These are phyloP conservation scores for Sakesphorus luctuosus DNA, from an alignment of 2,113 vertebrate species.

Conservation along the genomic window DNA sequence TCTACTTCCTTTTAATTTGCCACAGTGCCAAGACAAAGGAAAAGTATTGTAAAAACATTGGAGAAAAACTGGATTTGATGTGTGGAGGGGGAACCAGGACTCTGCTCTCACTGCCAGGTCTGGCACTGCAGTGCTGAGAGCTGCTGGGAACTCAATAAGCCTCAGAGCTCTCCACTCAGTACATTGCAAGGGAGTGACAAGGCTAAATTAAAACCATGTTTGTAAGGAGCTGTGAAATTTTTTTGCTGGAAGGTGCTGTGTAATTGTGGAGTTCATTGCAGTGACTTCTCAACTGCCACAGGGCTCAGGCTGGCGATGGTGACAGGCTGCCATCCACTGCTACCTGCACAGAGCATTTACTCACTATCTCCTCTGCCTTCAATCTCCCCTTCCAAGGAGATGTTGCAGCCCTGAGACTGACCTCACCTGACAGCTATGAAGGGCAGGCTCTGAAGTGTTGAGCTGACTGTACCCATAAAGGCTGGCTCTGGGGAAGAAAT, in stretches of 20 bases:
- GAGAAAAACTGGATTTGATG: neutral
- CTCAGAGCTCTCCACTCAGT: neutral
- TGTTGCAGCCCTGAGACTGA: neutral
- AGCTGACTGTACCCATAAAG: neutral
- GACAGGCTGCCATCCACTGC: neutral
- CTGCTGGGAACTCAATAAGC: neutral
- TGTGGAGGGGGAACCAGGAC: neutral
- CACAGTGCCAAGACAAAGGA: neutral
- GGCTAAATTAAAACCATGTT: constrained; percentile 26
- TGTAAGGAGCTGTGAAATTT: neutral
- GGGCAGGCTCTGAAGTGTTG: neutral
- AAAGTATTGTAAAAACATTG: neutral
- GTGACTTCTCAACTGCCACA: neutral
- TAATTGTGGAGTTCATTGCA: neutral
- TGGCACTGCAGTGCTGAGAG: neutral
- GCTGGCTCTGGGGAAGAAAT: neutral
- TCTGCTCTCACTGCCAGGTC: neutral
- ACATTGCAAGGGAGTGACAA: neutral
- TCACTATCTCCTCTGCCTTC: neutral
- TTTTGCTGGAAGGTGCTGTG: constrained; percentile 2
- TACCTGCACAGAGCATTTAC: neutral
- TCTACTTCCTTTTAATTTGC: neutral
- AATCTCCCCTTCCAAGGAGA: neutral
- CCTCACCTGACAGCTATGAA: neutral
- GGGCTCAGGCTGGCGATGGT: neutral